Evolutionary conservation across 2,113 vertebrate genomes (phyloP).

Genomic region (Oreotragus oreotragus): DNA sequence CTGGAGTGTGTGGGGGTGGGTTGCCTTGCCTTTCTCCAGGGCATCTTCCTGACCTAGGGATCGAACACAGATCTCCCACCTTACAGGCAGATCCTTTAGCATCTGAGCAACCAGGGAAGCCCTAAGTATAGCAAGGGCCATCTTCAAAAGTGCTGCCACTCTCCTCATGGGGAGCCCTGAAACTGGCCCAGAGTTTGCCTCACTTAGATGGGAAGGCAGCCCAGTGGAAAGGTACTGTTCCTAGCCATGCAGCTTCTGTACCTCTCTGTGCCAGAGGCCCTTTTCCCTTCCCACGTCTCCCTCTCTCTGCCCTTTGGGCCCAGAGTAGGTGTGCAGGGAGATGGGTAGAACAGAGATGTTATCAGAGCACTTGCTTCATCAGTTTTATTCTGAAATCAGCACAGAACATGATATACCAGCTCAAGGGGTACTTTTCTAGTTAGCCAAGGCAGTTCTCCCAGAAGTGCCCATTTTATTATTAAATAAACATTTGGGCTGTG

Average conservation of each 20-base stretch:
- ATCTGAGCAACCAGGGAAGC: neutral
- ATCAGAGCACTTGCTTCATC: neutral
- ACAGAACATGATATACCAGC: neutral
- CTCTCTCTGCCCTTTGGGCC: neutral
- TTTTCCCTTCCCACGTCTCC: neutral
- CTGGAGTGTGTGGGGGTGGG: neutral
- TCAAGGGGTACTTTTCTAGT: neutral
- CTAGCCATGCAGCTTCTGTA: neutral
- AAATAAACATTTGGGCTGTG: neutral
- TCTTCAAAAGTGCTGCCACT: neutral
- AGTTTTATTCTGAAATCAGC: neutral
- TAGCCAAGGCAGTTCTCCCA: neutral
- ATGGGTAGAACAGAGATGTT: neutral
- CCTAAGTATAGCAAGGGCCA: neutral
- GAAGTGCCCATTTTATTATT: neutral
- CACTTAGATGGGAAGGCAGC: neutral
- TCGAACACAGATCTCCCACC: neutral
- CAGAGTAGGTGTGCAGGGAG: neutral
- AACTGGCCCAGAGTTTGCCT: neutral
- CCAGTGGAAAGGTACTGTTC: neutral
- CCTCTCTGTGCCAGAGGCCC: neutral
- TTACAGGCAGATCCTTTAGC: neutral
- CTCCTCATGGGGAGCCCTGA: neutral
- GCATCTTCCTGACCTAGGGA: neutral
- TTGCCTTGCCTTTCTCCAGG: neutral